Conservation (phyloP, 2,888 invertebrate genomes). For the Sericinus montela region DNA sequence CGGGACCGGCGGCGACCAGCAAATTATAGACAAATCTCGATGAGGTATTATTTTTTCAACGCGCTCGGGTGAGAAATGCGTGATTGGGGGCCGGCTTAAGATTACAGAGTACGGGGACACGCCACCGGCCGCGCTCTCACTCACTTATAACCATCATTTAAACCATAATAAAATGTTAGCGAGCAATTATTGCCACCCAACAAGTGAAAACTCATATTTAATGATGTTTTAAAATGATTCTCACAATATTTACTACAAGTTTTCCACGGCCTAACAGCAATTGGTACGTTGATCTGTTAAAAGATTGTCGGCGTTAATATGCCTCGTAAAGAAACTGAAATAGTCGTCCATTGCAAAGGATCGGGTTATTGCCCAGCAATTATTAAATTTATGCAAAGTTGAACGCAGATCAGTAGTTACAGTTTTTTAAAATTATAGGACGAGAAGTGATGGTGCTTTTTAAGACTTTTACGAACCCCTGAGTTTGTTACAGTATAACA, state of each 20-base stretch:
- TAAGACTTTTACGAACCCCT: not conserved
- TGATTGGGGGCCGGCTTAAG: conserved; percentile 74
- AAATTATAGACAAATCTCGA: conserved; percentile 76
- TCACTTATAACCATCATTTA: conserved; percentile 71
- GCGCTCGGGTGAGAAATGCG: conserved; percentile 77
- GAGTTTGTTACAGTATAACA: no score
- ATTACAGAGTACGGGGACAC: conserved; percentile 70
- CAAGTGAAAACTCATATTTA: conserved; percentile 16
- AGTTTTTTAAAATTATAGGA: conserved; percentile 68
- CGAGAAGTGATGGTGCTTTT: conserved; percentile 46
- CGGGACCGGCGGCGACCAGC: conserved; percentile 56
- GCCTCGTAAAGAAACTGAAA: conserved; percentile 44
- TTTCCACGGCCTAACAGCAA: not conserved
- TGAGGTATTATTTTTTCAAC: conserved; percentile 78
- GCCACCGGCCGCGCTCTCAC: conserved; percentile 67
- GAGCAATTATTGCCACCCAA: conserved; percentile 69
- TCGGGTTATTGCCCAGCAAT: conserved; percentile 57
- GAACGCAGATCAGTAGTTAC: conserved; percentile 65
- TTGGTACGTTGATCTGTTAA: conserved; percentile 37
- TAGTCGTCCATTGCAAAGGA: conserved; percentile 62
- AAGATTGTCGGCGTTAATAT: conserved; percentile 47
- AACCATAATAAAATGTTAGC: conserved; percentile 72
- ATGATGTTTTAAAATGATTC: not conserved
- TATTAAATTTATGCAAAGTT: conserved; percentile 73
- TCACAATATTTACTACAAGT: not conserved